Evolutionary conservation across 2,113 vertebrate genomes (phyloP).

Genomic region (Odocoileus virginianus): DNA sequence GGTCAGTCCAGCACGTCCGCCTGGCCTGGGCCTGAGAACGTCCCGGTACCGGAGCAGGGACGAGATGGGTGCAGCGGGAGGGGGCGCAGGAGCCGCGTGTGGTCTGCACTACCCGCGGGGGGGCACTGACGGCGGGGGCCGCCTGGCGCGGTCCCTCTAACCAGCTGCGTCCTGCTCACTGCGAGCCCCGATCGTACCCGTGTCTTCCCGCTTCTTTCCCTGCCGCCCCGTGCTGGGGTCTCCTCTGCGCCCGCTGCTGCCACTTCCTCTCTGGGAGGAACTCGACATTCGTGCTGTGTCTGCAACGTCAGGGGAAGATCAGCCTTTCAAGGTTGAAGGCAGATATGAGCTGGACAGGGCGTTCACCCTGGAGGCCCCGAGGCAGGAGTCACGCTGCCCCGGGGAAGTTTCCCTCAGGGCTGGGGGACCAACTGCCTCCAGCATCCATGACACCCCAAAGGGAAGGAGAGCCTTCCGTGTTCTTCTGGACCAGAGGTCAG

Average conservation of each 20-base stretch:
- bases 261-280: background rate
- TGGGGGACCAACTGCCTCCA: fast-evolving
- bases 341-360: background rate
- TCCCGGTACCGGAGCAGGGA: background rate
- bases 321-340: background rate
- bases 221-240: fast-evolving
- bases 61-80: background rate
- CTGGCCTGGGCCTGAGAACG: background rate
- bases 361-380: background rate
- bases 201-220: fast-evolving
- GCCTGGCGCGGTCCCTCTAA: background rate
- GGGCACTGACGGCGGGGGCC: background rate
- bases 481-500: background rate
- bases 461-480: background rate
- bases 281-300: too few relatives aligned
- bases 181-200: fast-evolving
- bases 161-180: fast-evolving
- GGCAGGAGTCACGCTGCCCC: too few relatives aligned
- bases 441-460: fast-evolving
- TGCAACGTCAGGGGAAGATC: too few relatives aligned
- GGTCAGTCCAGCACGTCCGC: background rate
- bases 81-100: fast-evolving
- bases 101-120: background rate
- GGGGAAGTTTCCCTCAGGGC: background rate
- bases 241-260: background rate